Percentiles rank a stretch among this genome's conserved stretches.
Evolutionary conservation across 2,113 vertebrate species (phyloP).

Genomic region (Callospermophilus lateralis): DNA sequence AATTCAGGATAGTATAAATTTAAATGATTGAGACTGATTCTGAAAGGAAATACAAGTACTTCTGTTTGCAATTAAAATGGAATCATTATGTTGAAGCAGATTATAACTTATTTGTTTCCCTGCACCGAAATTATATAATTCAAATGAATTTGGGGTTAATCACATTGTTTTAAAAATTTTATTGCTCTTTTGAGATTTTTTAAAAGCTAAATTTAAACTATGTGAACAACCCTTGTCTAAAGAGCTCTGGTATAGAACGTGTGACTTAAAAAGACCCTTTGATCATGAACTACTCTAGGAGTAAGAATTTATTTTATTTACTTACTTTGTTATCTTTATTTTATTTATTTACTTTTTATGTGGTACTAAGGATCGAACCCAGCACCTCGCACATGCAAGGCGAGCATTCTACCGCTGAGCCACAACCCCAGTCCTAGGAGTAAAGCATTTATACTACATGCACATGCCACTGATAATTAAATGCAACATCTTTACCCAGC

Average conservation of each 20-base stretch:
- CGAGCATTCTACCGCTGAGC: too few species aligned
- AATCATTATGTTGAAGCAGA: not conserved
- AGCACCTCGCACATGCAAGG: too few species aligned
- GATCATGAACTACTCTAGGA: not conserved
- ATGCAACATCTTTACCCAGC: not conserved
- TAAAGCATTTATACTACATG: too few species aligned
- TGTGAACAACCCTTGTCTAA: not conserved
- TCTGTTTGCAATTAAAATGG: conserved; percentile 26
- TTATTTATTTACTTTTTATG: too few species aligned
- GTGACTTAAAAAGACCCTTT: not conserved
- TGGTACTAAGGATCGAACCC: too few species aligned
- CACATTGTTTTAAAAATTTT: not conserved
- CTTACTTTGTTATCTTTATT: too few species aligned
- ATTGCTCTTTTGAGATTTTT: not conserved
- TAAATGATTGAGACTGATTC: conserved; percentile 16
- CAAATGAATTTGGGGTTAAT: not conserved
- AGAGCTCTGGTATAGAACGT: not conserved
- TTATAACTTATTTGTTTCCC: not conserved
- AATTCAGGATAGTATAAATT: not conserved
- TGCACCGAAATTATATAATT: not conserved
- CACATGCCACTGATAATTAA: not conserved
- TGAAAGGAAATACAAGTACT: not conserved
- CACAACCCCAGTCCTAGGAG: too few species aligned
- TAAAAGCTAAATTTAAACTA: not conserved
- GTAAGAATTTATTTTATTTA: not conserved